Evolutionary conservation across 2,113 vertebrate species (phyloP), one percentile per base, ranked within the genome.

Genomic region (Passer montanus): DNA sequence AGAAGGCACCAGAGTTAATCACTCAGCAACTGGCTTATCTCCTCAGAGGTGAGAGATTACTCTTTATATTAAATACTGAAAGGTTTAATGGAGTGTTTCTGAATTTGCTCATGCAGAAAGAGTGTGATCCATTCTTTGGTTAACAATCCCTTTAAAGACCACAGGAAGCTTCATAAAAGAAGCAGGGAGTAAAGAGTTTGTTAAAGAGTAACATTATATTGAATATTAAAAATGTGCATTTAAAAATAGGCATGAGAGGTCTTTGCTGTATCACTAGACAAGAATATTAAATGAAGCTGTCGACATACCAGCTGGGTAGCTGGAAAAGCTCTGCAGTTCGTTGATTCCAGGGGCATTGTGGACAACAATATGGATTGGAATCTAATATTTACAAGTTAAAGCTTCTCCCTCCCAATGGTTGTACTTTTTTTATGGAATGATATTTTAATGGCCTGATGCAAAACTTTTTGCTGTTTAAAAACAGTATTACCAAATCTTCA

Each of bases 1-100:
- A 98, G 98, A 98, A 99, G 93, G 98, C 99, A 97, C 98, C 98
- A 21, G 99, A 99, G 97, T 98, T 98, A 98, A 97, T 99, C 98
- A 98, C 98, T 89, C 98, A 98, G 95, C 98, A 98, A 96, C 98
- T 99, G 98, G 98, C 98, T 97, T 98, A 98, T 98, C 98, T 98
- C 95, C 98, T 99, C 94, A 98, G 99, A 99, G 99, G 99, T 99
- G 98, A 99, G 99, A 96, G 96, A 98, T 97, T 95, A 91, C 89
- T 93, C 97, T 97, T 97, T 96, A 96, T 96, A 86, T 97, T 97
- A 97, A 98, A 97, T 97, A 98, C 97, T 97, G 95, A 95, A 98
- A 98, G 97, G 97, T 97, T 98, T 99, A 99, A 99, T 99, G 99
- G 98, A 98, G 98, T 99, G 98, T 97, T 98, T 98, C 98, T 95